A percentile compares a stretch with the other conserved stretches of the same genome.
Conservation (phyloP, 2,797 vertebrate species). For the Gallinago nigripennis region DNA sequence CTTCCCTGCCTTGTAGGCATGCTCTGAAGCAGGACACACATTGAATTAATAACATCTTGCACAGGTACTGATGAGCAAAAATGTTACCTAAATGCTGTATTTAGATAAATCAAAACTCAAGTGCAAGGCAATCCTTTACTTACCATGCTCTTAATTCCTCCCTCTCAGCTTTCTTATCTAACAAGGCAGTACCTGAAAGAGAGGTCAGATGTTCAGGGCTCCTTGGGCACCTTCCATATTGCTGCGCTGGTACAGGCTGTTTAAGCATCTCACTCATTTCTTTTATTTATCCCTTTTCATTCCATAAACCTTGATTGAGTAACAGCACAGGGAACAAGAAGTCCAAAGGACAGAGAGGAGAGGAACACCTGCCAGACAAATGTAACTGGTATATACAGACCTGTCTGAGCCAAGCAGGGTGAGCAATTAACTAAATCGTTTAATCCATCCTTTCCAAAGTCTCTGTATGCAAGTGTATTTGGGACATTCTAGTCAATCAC, state of each 20-base stretch:
- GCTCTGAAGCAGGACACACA: neutral
- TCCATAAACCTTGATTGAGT: neutral
- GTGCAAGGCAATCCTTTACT: neutral
- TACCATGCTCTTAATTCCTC: neutral
- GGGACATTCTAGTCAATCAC: neutral
- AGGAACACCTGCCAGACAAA: constrained; percentile 23
- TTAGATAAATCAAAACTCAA: neutral
- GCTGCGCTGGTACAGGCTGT: neutral
- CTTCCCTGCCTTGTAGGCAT: neutral
- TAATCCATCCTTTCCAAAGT: neutral
- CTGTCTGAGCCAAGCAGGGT: neutral
- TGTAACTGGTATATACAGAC: neutral
- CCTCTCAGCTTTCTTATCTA: neutral
- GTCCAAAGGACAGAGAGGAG: neutral
- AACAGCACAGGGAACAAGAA: neutral
- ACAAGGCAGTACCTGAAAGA: neutral
- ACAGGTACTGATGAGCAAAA: neutral
- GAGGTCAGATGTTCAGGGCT: neutral
- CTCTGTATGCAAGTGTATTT: neutral
- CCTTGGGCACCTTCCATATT: neutral
- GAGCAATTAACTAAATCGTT: constrained; percentile 10
- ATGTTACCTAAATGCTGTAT: neutral
- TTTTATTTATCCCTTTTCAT: neutral
- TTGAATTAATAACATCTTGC: neutral
- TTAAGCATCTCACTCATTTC: neutral